Evolutionary conservation across 2,888 invertebrate genomes (phyloP).

Genomic region (Heliconius hortense): DNA sequence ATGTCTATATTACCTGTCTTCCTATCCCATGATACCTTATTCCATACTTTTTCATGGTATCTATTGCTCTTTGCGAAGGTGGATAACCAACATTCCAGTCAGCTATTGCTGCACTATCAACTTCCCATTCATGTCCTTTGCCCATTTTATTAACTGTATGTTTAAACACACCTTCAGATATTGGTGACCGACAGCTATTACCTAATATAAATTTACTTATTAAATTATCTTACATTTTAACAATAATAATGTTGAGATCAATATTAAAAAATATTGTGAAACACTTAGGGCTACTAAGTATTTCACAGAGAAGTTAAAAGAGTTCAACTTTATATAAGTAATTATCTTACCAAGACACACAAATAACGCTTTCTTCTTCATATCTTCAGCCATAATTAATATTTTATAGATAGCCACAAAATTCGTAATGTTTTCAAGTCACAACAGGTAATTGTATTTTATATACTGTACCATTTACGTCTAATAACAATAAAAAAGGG

Average conservation of each 20-base stretch:
- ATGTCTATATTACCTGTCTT: too few species aligned
- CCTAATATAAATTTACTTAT: conserved; percentile 11
- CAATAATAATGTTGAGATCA: not conserved
- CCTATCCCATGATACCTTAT: conserved; percentile 37
- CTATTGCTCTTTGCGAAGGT: conserved; percentile 30
- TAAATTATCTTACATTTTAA: not conserved
- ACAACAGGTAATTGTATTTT: not conserved
- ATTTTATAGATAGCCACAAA: not conserved
- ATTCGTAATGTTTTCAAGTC: not conserved
- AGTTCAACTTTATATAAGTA: not conserved
- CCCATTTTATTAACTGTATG: conserved; percentile 39
- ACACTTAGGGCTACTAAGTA: not conserved
- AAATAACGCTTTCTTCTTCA: conserved; percentile 34
- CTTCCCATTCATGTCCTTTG: conserved; percentile 37
- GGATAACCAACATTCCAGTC: conserved; percentile 40
- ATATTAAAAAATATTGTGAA: not conserved
- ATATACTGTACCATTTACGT: not conserved
- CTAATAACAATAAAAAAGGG: not conserved
- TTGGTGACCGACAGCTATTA: conserved; percentile 40
- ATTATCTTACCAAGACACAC: conserved; percentile 38
- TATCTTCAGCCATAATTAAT: conserved; percentile 30
- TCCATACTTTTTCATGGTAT: conserved; percentile 36
- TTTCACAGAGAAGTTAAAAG: not conserved
- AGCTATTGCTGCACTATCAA: conserved; percentile 40
- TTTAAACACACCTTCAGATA: conserved; percentile 39